These are phyloP conservation scores for Pseudococcus viburni DNA, from an alignment of 2,888 invertebrate genomes.

Conservation along the genomic window DNA sequence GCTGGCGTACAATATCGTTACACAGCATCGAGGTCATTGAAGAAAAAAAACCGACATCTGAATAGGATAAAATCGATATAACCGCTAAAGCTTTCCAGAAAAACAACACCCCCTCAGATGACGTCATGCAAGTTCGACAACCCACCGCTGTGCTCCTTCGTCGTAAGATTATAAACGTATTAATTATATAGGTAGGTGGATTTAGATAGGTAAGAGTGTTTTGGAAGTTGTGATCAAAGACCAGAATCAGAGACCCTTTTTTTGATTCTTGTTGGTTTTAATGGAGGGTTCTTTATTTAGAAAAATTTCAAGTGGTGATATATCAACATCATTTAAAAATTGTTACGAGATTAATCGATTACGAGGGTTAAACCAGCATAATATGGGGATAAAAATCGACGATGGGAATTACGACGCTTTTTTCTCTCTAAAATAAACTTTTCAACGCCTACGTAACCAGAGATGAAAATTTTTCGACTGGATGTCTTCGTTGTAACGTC, in stretches of 20 bases:
- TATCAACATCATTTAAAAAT: neutral
- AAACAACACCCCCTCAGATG: constrained; percentile 55
- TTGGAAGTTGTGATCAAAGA: neutral
- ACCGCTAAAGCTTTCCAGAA: constrained; percentile 47
- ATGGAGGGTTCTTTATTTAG: too few species aligned
- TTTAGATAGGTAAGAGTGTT: neutral
- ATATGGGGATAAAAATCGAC: neutral
- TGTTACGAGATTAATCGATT: neutral
- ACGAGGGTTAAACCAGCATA: neutral
- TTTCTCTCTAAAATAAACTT: neutral
- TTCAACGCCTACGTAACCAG: neutral
- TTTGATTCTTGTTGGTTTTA: too few species aligned
- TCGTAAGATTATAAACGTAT: constrained; percentile 7
- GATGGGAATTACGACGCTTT: neutral
- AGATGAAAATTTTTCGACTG: neutral
- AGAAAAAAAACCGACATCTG: constrained; percentile 45
- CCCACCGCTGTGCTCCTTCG: neutral
- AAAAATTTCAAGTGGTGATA: neutral
- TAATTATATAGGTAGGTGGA: neutral
- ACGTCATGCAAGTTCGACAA: constrained; percentile 54
- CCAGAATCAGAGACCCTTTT: neutral
- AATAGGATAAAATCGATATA: constrained; percentile 49
- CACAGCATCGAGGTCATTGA: constrained; percentile 52
- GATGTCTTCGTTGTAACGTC: neutral
- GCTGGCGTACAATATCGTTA: constrained; percentile 17